phyloP scores from a whole-genome alignment of 2,113 vertebrate species.

The Pseudorectes ferrugineus region DNA sequence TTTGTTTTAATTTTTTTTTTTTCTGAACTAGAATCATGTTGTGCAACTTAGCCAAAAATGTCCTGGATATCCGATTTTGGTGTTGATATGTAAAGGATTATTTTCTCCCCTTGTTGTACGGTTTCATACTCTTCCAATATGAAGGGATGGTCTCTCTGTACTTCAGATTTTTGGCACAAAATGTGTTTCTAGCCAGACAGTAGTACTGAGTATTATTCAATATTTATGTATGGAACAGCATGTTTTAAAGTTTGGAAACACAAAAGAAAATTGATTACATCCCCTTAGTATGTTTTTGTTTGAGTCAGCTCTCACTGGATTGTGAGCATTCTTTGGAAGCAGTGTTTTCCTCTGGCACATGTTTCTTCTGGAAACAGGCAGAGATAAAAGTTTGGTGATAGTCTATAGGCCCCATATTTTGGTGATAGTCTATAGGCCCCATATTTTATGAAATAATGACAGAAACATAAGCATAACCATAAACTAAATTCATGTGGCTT shows the following conservation, averaged over 20 bases:
- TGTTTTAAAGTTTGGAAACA: neutral
- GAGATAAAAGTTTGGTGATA: neutral
- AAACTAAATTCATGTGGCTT: neutral
- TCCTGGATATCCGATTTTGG: neutral
- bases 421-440: neutral
- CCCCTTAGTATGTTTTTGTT: neutral
- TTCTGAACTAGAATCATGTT: neutral
- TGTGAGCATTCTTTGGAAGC: neutral
- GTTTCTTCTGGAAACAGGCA: neutral
- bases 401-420: neutral
- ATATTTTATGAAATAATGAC: neutral
- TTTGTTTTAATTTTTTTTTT: neutral
- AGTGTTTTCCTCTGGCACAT: neutral
- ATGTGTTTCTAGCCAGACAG: neutral
- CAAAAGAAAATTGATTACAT: neutral
- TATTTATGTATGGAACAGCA: neutral
- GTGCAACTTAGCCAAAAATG: neutral
- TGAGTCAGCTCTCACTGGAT: neutral
- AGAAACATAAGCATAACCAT: neutral
- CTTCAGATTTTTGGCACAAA: neutral
- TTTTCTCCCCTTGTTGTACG: neutral
- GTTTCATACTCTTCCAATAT: neutral
- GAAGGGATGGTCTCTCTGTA: neutral
- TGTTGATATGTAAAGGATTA: neutral
- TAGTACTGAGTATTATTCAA: neutral